These are phyloP conservation scores for Orchesella flavescens DNA, from an alignment of 2,888 invertebrate genomes.

Conservation along the genomic window DNA sequence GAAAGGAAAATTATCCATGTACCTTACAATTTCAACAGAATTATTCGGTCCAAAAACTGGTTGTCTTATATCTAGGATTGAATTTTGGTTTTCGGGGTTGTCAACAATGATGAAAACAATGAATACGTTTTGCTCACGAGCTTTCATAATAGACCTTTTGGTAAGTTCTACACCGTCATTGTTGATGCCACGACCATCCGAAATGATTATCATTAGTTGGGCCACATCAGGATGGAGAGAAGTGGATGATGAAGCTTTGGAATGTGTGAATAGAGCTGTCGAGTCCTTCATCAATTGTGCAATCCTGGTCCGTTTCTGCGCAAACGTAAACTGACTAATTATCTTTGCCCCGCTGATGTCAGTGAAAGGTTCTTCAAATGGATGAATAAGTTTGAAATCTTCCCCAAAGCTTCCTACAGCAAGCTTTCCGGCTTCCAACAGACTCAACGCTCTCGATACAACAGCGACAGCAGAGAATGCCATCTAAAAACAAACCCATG, in stretches of 20 bases:
- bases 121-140: conserved; percentile 89
- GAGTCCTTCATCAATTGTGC: conserved; percentile 87
- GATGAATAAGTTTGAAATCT: conserved; percentile 87
- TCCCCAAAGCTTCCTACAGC: conserved; percentile 94
- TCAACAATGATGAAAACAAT: conserved; percentile 96
- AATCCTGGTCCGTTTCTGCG: conserved; percentile 91
- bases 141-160: conserved; percentile 84
- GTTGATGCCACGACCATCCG: conserved; percentile 94
- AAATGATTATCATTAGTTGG: conserved; percentile 91
- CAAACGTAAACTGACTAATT: conserved; percentile 87
- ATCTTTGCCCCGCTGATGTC: conserved; percentile 86
- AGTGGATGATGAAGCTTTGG: conserved; percentile 46
- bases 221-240: conserved; percentile 78
- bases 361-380: conserved; percentile 88
- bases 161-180: conserved; percentile 86
- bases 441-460: conserved; percentile 88
- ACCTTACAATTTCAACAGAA: conserved; percentile 82
- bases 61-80: conserved; percentile 90
- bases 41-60: conserved; percentile 81
- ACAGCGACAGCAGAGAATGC: conserved; percentile 96
- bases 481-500: conserved; percentile 80
- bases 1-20: conserved; percentile 97
- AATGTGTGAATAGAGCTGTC: conserved; percentile 79
- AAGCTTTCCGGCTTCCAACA: conserved; percentile 94
- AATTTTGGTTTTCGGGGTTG: conserved; percentile 92